Percentiles rank a stretch among this genome's conserved stretches.
These are phyloP conservation scores for Spodoptera frugiperda DNA, from an alignment of 1,140 invertebrate species.

Conservation along the genomic window DNA sequence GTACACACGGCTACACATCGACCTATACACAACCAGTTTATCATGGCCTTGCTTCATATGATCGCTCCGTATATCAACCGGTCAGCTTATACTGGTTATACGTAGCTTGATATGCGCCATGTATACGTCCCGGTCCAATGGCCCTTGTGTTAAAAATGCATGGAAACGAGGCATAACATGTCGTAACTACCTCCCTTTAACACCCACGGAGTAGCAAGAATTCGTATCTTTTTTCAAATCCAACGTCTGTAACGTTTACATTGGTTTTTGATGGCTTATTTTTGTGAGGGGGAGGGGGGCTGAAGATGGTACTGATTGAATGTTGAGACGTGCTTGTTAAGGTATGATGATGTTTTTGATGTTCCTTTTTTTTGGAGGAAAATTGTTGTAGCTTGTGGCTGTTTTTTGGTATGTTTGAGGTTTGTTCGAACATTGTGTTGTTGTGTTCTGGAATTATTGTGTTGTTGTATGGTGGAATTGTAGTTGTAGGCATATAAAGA, in stretches of 20 bases:
- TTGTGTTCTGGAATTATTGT: too few relatives aligned
- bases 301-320: background rate
- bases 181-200: constrained; percentile 40
- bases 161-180: constrained; percentile 50
- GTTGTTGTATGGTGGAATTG: too few relatives aligned
- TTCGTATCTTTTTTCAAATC: background rate
- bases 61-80: too few relatives aligned
- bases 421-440: too few relatives aligned
- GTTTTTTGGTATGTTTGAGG: too few relatives aligned
- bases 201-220: background rate
- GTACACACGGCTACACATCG: background rate
- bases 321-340: background rate
- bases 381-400: too few relatives aligned
- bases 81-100: too few relatives aligned
- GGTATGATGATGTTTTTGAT: too few relatives aligned
- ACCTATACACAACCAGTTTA: too few relatives aligned
- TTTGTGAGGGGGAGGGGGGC: background rate
- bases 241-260: constrained; percentile 14
- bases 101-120: too few relatives aligned
- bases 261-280: constrained; percentile 36
- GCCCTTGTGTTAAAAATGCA: constrained; percentile 53
- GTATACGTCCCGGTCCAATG: constrained; percentile 11
- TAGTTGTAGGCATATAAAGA: too few relatives aligned
- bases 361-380: too few relatives aligned
- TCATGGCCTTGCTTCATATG: background rate